Percentiles rank a stretch among this genome's conserved stretches.
These are phyloP conservation scores for Akabosia matsudoensis DNA, from an alignment of 1,140 invertebrate species.

Conservation along the genomic window DNA sequence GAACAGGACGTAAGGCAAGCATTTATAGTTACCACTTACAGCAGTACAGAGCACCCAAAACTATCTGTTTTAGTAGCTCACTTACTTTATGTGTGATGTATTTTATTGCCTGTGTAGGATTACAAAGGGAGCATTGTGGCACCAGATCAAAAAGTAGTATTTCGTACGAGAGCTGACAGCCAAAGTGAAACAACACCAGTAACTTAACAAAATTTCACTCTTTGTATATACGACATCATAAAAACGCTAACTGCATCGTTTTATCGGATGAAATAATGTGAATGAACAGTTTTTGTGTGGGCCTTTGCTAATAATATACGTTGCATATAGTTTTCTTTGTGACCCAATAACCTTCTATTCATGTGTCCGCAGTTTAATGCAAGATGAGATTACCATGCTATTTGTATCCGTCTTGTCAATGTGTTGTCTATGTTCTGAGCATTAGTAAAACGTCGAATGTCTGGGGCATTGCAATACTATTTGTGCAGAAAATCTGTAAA, in stretches of 20 bases:
- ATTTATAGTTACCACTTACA: not conserved
- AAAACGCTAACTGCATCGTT: not conserved
- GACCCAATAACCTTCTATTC: too few species aligned
- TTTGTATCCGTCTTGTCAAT: not conserved
- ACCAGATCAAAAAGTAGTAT: slow-evolving; percentile 8
- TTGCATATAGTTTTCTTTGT: too few species aligned
- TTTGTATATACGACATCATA: not conserved
- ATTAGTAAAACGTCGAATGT: too few species aligned
- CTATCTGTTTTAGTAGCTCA: too few species aligned
- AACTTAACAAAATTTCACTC: slow-evolving; percentile 16
- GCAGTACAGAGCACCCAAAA: too few species aligned
- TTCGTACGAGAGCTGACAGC: slow-evolving; percentile 8
- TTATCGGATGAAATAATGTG: not conserved
- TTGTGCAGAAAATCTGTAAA: too few species aligned
- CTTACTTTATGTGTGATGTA: not conserved
- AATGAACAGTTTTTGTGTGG: too few species aligned
- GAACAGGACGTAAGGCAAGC: not conserved
- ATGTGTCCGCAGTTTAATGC: too few species aligned
- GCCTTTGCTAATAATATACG: too few species aligned
- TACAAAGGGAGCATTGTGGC: slow-evolving; percentile 1
- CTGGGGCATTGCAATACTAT: too few species aligned
- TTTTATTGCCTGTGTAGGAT: slow-evolving; percentile 17
- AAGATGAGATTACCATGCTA: too few species aligned
- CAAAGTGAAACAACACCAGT: slow-evolving; percentile 15
- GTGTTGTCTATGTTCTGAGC: not conserved